A percentile compares a stretch with the other conserved stretches of the same genome.
Evolutionary conservation across 1,140 invertebrate species (phyloP).

Genomic region (Drosophila sp.): DNA sequence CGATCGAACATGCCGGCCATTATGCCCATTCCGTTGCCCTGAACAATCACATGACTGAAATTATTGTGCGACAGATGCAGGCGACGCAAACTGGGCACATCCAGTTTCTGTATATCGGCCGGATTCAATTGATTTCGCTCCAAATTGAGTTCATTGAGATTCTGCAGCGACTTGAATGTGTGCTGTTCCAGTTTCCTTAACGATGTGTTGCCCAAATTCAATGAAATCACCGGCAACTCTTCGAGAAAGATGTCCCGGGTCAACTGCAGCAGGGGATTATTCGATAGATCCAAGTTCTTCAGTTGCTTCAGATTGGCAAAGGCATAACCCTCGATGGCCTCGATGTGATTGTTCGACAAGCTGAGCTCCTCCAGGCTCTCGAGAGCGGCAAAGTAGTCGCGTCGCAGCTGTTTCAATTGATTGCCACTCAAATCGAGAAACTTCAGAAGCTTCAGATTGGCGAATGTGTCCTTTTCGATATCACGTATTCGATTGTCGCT

Average conservation of each 20-base stretch:
- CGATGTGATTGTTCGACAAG: conserved; percentile 86
- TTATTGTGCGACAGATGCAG: conserved; percentile 91
- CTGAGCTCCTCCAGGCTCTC: conserved; percentile 87
- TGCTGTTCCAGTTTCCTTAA: conserved; percentile 86
- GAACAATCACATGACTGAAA: conserved; percentile 85
- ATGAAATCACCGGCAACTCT: conserved; percentile 85
- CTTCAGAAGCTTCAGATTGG: conserved; percentile 89
- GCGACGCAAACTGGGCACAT: conserved; percentile 88
- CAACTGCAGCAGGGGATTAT: conserved; percentile 86
- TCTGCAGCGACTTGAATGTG: conserved; percentile 87
- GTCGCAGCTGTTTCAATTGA: conserved; percentile 86
- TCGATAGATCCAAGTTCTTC: conserved; percentile 87
- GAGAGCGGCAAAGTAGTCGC: conserved; percentile 87
- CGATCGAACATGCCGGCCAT: conserved; percentile 86
- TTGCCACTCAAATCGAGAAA: conserved; percentile 92
- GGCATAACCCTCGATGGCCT: conserved; percentile 85
- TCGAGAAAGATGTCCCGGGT: conserved; percentile 87
- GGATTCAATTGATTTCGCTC: conserved; percentile 89
- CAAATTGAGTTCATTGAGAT: conserved; percentile 88
- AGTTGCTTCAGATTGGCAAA: conserved; percentile 86
- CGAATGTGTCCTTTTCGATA: conserved; percentile 92
- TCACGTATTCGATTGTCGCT: conserved; percentile 91
- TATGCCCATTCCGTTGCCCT: conserved; percentile 82
- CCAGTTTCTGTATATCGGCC: conserved; percentile 87
- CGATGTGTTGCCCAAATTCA: conserved; percentile 84